A percentile compares a stretch with the other conserved stretches of the same genome.
Evolutionary conservation across 64 coral and sea anemone species (phyloP).

Genomic region (Platygyra sinensis): DNA sequence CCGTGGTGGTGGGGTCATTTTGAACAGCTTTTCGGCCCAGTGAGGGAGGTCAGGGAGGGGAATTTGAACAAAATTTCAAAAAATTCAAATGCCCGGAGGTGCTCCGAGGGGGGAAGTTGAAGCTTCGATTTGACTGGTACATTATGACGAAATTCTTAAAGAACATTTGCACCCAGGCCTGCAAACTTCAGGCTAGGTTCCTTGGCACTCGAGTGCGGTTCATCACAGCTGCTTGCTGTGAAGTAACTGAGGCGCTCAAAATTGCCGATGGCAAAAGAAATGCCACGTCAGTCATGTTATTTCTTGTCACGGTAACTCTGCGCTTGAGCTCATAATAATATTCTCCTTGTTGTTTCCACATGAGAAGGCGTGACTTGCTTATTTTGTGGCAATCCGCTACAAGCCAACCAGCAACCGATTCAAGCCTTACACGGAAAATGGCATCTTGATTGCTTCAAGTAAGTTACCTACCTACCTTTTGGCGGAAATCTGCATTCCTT

Average conservation of each 20-base stretch:
- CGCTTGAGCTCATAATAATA: background rate
- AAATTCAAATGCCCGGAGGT: too few species aligned
- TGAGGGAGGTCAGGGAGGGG: too few species aligned
- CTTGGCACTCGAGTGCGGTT: background rate
- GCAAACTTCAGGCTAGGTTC: background rate
- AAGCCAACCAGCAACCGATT: background rate
- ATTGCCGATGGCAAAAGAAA: background rate
- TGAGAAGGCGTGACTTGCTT: background rate
- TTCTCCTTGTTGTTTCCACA: background rate
- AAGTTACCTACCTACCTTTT: background rate
- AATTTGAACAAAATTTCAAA: too few species aligned
- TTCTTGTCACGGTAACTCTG: background rate
- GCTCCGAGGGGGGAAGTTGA: too few species aligned
- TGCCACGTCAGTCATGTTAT: background rate
- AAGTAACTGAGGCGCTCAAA: background rate
- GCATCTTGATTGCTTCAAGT: conserved; percentile 30
- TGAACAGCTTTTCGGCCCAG: too few species aligned
- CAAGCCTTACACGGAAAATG: conserved; percentile 21
- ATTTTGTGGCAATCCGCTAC: background rate
- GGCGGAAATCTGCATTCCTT: background rate
- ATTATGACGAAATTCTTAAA: too few species aligned
- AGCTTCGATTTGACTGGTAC: too few species aligned
- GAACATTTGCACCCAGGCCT: background rate
- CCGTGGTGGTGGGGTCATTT: too few species aligned
- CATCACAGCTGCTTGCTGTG: background rate